Base-by-base conservation (phyloP, 2,113 vertebrate species). In the Onychorhynchus coronatus region DNA sequence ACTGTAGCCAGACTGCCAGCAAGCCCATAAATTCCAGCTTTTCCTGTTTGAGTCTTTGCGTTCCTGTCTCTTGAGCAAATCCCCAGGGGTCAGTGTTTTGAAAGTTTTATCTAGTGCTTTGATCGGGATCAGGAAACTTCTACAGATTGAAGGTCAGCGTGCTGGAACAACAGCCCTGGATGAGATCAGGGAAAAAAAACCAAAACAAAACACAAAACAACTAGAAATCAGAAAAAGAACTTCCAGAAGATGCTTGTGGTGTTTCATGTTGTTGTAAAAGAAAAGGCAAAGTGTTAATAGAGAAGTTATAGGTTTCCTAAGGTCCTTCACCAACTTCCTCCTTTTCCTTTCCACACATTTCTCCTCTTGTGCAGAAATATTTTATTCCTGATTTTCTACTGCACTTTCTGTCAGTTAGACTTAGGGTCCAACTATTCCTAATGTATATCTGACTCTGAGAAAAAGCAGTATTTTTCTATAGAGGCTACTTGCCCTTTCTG, bases 71-170 rank as follows among this genome's bases (percentile, higher is more conserved):
- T 65, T 95, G 83, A 91, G 85, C 59, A 85, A 91, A 88, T 82
- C 79, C 76, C 76, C 52, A 58, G 85, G 66, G 70, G 84, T 74
- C 70, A 20, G n/a, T 27, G 47, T 84, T 92, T 67, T 62, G 30
- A 31, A 78, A 85, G 55, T 78, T 96, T 85, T 89, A 85, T 89
- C 85, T 49, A 20, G n/a, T 77, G 83, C 3, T 62, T 91, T 15
- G 7, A 63, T 65, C 6, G 8, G 37, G 82, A 93, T 61, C 62
- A 59, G 92, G 87, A 63, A 31, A 49, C 46, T 67, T 93, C 83
- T 95, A 21, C 89, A 83, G 91, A 25, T 25, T 68, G 89, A 91
- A 96, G 88, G 85, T 79, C 58, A 95, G 70, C 66, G 2, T 89
- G 67, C 85, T 95, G 79, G 50, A 95, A 75, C 87, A 87, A 18